Conservation (phyloP, 2,888 invertebrate species). For the Lymantria dispar region DNA sequence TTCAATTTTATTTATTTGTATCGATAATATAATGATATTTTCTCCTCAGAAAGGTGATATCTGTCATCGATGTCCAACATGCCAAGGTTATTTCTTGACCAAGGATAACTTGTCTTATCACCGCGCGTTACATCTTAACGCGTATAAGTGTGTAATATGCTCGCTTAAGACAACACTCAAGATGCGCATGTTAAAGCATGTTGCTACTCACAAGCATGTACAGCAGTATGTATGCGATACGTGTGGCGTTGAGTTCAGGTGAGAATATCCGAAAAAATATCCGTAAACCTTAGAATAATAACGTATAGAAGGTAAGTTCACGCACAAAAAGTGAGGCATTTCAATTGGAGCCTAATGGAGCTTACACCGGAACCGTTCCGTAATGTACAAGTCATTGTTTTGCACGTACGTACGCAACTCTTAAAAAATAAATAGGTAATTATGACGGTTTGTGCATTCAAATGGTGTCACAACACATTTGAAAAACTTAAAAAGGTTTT, state of each 20-base stretch:
- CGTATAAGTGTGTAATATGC: conserved; percentile 52
- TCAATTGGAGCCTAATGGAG: no score
- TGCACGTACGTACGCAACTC: no score
- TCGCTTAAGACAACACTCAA: conserved; percentile 45
- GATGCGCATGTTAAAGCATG: conserved; percentile 45
- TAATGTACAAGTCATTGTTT: no score
- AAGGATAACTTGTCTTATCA: conserved; percentile 55
- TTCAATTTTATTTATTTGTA: no score
- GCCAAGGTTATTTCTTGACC: conserved; percentile 55
- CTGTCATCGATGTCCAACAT: conserved; percentile 58
- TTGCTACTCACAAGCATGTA: conserved; percentile 15
- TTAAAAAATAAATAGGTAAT: no score
- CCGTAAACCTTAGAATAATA: no score
- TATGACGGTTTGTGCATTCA: no score
- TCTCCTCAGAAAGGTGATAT: conserved; percentile 49
- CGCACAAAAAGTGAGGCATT: no score
- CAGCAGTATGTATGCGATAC: conserved; percentile 32
- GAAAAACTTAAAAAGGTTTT: no score
- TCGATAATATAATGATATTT: not conserved
- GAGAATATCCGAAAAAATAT: not conserved
- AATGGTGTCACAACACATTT: no score
- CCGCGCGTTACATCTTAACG: conserved; percentile 44
- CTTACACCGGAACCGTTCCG: no score
- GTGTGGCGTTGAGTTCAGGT: conserved; percentile 55
- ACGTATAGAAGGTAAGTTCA: no score